phyloP scores from a whole-genome alignment of 2,888 invertebrate species.

The Lottia scabra region DNA sequence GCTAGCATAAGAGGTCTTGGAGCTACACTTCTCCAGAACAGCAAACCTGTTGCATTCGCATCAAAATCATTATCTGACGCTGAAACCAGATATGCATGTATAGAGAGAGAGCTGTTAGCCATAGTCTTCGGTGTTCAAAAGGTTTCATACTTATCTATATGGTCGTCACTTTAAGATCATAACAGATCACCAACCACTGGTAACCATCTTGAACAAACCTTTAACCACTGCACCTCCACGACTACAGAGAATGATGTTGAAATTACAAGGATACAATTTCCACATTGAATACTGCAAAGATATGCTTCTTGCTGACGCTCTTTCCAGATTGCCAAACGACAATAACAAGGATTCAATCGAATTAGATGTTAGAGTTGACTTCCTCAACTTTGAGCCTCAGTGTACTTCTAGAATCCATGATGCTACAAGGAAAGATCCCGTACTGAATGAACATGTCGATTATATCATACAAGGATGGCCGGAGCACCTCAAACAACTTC shows the following conservation, averaged over 20 bases:
- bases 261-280: constrained; percentile 31
- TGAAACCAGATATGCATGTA: constrained; percentile 26
- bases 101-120: constrained; percentile 32
- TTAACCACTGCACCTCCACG: constrained; percentile 24
- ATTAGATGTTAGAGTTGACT: background rate
- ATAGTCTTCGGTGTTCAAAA: constrained; percentile 27
- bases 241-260: constrained; percentile 28
- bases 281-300: constrained; percentile 22
- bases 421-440: background rate
- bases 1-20: constrained; percentile 29
- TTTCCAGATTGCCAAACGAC: constrained; percentile 17
- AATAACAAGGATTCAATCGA: background rate
- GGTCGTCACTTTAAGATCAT: constrained; percentile 22
- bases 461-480: constrained; percentile 18
- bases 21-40: constrained; percentile 24
- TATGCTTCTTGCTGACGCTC: constrained; percentile 30
- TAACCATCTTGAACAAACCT: constrained; percentile 23
- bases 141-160: constrained; percentile 28
- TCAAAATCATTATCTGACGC: constrained; percentile 24
- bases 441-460: background rate
- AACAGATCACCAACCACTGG: constrained; percentile 30
- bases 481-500: constrained; percentile 9
- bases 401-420: background rate
- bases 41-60: constrained; percentile 26
- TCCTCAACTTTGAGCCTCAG: too few relatives aligned